Base-by-base conservation (phyloP, 2,888 invertebrate genomes). In the Poecilobothrus nobilitatus region DNA sequence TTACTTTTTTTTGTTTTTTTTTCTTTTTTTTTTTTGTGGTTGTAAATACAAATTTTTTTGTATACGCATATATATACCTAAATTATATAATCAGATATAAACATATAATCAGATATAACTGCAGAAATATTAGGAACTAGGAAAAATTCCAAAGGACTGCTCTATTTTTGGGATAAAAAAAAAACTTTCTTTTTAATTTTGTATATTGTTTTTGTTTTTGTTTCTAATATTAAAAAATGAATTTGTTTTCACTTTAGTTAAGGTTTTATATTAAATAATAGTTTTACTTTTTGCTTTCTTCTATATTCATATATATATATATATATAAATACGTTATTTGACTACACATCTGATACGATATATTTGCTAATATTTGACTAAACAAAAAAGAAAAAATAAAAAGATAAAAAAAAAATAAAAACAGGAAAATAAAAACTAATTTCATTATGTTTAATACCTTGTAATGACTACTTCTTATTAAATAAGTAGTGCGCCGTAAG, bases 381-480 rank as follows among this genome's bases (percentile, higher is more conserved):
- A 37, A 53, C 15, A 18, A 12, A 53, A 12, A 53, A 12, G 44
- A 12, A 53, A 6, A 53, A 12, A 53, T 18, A 18, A 18, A 12
- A n/a, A 53, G 53, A 44, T 44, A 12, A 34, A 44, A 44, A 44
- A 44, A 27, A 5, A 27, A 27, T 27, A 18, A 53, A 53, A 53
- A 44, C 44, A n/a, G n/a, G n/a, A 53, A 53, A 53, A 53, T 12
- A 53, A 53, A 53, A 18, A 53, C 18, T n/a, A 18, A 53, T 53
- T 53, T 53, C 53, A 53, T 53, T 53, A 53, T 53, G 15, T 53
- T n/a, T 53, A 53, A 53, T 53, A 53, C 53, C 15, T 53, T 53
- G n/a, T 53, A 53, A 53, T 53, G 53, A 53, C 27, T 27, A 27
- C 1, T n/a, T 18, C 53, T 53, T 53, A 53, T 53, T 53, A 53